Conservation (phyloP, 92 coral and sea anemone species). For the Nematostella vectensis region DNA sequence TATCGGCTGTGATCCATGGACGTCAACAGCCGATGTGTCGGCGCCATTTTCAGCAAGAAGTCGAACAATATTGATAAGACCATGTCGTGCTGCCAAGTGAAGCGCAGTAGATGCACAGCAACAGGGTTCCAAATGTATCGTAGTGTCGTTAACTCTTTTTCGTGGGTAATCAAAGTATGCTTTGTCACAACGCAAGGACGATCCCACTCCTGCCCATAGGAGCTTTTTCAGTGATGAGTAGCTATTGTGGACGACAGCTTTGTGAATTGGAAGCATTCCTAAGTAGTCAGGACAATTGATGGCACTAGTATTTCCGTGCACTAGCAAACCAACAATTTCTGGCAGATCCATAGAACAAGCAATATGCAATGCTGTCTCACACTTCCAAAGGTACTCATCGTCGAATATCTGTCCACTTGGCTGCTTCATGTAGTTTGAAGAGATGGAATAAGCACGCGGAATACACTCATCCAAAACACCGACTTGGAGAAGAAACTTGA, state of each 20-base stretch:
- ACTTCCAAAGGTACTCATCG: conserved; percentile 23
- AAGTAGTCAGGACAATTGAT: conserved; percentile 43
- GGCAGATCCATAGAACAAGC: conserved; percentile 37
- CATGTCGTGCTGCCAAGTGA: conserved; percentile 36
- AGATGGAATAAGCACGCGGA: conserved; percentile 31
- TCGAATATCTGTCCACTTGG: conserved; percentile 4
- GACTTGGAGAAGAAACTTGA: conserved; percentile 32
- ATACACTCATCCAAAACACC: conserved; percentile 49
- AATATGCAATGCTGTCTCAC: conserved; percentile 77
- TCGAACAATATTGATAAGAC: conserved; percentile 8
- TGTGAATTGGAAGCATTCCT: conserved; percentile 56
- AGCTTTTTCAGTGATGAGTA: conserved; percentile 15
- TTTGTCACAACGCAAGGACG: conserved; percentile 1
- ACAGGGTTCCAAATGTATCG: not conserved
- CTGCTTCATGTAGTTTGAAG: not conserved
- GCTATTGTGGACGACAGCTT: conserved; percentile 41
- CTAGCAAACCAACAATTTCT: conserved; percentile 20
- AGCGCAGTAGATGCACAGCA: conserved; percentile 25
- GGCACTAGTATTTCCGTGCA: conserved; percentile 7
- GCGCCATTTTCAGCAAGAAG: conserved; percentile 35
- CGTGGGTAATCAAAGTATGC: not conserved
- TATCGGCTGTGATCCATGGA: conserved; percentile 39
- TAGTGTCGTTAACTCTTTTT: not conserved
- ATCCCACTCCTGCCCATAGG: conserved; percentile 8
- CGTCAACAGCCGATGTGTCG: conserved; percentile 15